Evolutionary conservation across 2,113 vertebrate genomes (phyloP).

Genomic region (Fulica atra): DNA sequence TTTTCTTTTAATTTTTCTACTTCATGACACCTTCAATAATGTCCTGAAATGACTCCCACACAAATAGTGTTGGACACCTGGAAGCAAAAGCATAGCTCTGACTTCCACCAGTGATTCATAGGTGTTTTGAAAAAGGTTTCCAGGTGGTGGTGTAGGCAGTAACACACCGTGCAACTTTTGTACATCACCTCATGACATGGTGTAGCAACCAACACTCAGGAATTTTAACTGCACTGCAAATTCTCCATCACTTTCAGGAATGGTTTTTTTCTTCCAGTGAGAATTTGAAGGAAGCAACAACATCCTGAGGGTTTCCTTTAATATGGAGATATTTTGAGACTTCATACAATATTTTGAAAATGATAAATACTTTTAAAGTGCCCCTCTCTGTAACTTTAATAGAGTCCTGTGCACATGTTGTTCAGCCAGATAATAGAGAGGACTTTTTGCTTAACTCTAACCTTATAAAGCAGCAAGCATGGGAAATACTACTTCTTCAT

Average conservation of each 20-base stretch:
- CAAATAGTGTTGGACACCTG: slow-evolving; percentile 11
- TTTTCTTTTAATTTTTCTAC: slow-evolving; percentile 41
- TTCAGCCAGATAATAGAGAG: neutral
- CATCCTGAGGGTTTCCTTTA: neutral
- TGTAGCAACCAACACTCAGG: neutral
- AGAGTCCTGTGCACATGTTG: neutral
- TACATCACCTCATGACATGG: rapidly evolving
- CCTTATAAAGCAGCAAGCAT: neutral
- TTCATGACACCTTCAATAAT: slow-evolving; percentile 22
- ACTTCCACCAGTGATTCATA: neutral
- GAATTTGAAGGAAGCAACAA: neutral
- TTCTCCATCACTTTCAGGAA: neutral
- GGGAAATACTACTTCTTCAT: neutral
- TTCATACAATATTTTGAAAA: neutral
- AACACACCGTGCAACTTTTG: neutral
- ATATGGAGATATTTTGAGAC: neutral
- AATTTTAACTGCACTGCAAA: neutral
- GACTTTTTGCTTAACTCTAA: neutral
- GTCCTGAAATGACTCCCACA: neutral
- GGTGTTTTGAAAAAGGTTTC: neutral
- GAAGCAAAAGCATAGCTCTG: neutral
- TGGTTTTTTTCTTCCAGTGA: neutral
- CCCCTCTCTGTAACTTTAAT: neutral
- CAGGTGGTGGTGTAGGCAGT: neutral
- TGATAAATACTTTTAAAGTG: neutral